phyloP scores from a whole-genome alignment of 2,888 invertebrate species.

The Eupithecia abbreviata region DNA sequence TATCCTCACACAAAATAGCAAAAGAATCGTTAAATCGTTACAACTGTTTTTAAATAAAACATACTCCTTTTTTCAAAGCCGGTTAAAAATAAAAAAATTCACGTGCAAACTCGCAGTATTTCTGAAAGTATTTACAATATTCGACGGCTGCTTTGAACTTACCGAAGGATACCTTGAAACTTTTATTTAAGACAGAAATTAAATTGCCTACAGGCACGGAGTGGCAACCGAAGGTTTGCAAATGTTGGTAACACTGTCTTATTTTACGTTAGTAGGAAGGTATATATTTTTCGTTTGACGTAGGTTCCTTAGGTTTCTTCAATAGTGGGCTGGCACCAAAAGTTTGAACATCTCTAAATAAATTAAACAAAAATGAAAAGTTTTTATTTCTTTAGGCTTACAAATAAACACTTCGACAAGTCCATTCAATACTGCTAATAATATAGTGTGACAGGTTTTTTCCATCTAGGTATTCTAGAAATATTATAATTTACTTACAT shows the following conservation, averaged over 20 bases:
- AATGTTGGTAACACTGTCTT: neutral
- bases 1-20: too few species aligned
- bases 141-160: neutral
- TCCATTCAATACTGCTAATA: neutral
- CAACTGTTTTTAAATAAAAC: too few species aligned
- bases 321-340: neutral
- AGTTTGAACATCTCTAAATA: neutral
- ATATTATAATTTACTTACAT: neutral
- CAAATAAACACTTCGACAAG: too few species aligned
- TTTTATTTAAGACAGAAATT: neutral
- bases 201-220: neutral
- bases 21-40: too few species aligned
- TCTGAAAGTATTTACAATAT: neutral
- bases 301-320: neutral
- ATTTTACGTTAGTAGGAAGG: neutral
- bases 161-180: neutral
- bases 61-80: neutral
- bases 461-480: neutral
- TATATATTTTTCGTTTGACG: neutral
- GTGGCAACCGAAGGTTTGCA: neutral
- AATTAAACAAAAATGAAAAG: neutral
- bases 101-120: constrained; percentile 1
- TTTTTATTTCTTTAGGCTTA: too few species aligned
- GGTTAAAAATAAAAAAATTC: neutral
- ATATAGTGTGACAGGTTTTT: neutral